Percentiles rank a stretch among this genome's conserved stretches.
phyloP scores from a whole-genome alignment of 2,797 vertebrate genomes.

The Borostomias antarcticus region DNA sequence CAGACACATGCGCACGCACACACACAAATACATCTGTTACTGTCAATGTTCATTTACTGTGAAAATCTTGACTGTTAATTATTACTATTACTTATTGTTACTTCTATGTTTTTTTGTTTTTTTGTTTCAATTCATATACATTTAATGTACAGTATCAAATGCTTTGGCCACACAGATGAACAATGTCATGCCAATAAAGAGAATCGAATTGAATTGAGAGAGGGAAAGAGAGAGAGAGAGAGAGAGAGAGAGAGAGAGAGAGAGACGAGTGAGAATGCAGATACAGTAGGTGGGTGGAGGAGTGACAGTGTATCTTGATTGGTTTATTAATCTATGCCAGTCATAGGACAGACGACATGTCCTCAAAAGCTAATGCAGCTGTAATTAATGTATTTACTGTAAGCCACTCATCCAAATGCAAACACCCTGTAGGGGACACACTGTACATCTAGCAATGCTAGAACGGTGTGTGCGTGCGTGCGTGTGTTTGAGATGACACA shows the following conservation, averaged over 20 bases:
- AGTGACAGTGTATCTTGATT: conserved; percentile 25
- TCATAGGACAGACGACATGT: conserved; percentile 13
- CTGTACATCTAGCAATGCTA: conserved; percentile 5
- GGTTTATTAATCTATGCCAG: conserved; percentile 30
- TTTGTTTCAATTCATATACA: too few relatives aligned
- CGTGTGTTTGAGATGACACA: neutral
- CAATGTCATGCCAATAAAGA: too few relatives aligned
- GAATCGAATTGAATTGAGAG: too few relatives aligned
- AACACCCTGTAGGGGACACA: conserved; percentile 13
- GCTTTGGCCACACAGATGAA: too few relatives aligned
- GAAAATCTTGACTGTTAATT: too few relatives aligned
- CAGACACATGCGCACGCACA: too few relatives aligned
- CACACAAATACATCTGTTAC: too few relatives aligned
- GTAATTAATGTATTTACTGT: conserved; percentile 8
- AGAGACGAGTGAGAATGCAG: too few relatives aligned
- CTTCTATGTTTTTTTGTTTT: too few relatives aligned
- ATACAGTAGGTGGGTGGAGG: conserved; percentile 8
- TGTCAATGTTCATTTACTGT: too few relatives aligned
- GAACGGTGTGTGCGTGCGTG: conserved; percentile 10
- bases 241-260: neutral
- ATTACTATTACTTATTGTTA: too few relatives aligned
- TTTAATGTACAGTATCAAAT: too few relatives aligned
- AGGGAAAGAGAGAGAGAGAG: neutral
- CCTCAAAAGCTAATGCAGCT: conserved; percentile 11
- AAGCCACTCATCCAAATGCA: conserved; percentile 9